Conservation (phyloP, 1,140 invertebrate species). For the Drosophila nannoptera region DNA sequence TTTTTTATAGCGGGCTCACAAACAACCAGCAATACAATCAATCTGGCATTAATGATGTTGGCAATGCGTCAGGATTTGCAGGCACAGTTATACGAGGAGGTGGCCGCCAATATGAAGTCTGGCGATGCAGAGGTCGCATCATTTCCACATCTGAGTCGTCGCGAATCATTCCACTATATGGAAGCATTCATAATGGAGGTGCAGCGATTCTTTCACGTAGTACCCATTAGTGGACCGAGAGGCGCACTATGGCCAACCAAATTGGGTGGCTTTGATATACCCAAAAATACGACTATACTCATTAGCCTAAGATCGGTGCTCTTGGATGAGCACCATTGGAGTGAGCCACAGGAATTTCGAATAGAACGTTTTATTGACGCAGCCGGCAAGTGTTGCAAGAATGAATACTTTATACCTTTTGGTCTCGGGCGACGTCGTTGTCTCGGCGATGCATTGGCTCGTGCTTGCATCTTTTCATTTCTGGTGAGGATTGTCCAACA, state of each 20-base stretch:
- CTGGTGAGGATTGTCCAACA: conserved; percentile 85
- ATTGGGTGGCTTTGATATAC: conserved; percentile 84
- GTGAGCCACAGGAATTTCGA: conserved; percentile 84
- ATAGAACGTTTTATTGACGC: conserved; percentile 85
- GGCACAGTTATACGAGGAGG: conserved; percentile 83
- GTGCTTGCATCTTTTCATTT: conserved; percentile 86
- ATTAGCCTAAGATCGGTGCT: conserved; percentile 84
- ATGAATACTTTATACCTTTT: conserved; percentile 83
- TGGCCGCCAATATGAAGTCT: conserved; percentile 79
- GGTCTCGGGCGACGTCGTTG: conserved; percentile 87
- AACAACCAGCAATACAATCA: conserved; percentile 86
- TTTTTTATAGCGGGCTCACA: conserved; percentile 86
- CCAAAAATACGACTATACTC: conserved; percentile 84
- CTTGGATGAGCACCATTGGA: conserved; percentile 83
- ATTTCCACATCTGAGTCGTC: conserved; percentile 68
- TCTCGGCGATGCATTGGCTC: conserved; percentile 87
- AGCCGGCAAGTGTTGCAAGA: conserved; percentile 63
- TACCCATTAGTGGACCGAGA: conserved; percentile 85
- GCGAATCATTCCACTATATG: conserved; percentile 82
- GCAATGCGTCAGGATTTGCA: conserved; percentile 85
- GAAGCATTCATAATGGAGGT: conserved; percentile 85
- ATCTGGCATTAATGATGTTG: conserved; percentile 86
- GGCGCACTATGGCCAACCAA: conserved; percentile 82
- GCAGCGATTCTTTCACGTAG: conserved; percentile 82
- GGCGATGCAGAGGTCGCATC: conserved; percentile 21